A percentile compares a stretch with the other conserved stretches of the same genome.
These are phyloP conservation scores for Hylaeus anthracinus DNA, from an alignment of 1,140 invertebrate genomes.

Conservation along the genomic window DNA sequence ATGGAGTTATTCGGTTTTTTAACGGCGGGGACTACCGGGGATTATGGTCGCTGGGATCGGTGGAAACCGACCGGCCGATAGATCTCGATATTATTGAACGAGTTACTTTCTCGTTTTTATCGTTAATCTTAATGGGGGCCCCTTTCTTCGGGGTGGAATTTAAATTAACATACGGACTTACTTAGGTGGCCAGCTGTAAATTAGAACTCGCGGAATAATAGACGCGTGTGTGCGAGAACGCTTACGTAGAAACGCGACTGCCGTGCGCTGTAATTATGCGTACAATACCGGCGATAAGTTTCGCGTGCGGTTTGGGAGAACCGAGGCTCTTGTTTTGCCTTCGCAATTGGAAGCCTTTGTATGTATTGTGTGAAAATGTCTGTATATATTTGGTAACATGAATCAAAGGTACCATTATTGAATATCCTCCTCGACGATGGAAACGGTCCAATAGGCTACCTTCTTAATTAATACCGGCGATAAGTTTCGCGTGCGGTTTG, in stretches of 20 bases:
- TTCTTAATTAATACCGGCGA: background rate
- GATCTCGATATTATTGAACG: constrained; percentile 11
- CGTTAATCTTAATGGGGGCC: constrained; percentile 21
- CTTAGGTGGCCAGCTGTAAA: constrained; percentile 11
- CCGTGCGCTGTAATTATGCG: background rate
- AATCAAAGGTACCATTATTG: no score
- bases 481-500: constrained; percentile 19
- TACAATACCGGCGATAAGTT: constrained; percentile 11
- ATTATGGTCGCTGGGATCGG: background rate
- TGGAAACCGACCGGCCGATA: background rate
- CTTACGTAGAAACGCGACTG: background rate
- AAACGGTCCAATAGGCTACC: no score
- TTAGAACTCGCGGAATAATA: constrained; percentile 28
- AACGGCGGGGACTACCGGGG: constrained; percentile 22
- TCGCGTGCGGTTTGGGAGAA: constrained; percentile 1
- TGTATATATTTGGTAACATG: no score
- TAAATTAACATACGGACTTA: constrained; percentile 21
- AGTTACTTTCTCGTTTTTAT: constrained; percentile 27
- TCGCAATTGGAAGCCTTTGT: no score
- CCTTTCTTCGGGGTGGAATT: constrained; percentile 22
- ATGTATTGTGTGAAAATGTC: no score
- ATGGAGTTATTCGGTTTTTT: constrained; percentile 58
- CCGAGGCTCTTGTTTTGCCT: no score
- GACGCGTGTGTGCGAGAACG: background rate
- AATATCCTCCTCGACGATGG: no score